Conservation (phyloP, 2,797 vertebrate species). For the Morelia viridis region DNA sequence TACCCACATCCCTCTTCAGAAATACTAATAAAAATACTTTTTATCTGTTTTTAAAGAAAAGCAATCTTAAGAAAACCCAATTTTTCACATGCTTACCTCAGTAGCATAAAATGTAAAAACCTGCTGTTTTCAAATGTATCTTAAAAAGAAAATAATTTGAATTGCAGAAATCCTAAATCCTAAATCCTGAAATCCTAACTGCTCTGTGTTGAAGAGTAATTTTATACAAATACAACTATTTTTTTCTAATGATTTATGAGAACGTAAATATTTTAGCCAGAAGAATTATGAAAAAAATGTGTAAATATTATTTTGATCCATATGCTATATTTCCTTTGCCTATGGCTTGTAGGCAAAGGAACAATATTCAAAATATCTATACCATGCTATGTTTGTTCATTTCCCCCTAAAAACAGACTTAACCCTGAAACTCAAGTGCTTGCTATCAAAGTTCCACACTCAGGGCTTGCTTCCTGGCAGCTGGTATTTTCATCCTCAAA, state of each 20-base stretch:
- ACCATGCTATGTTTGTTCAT: background rate
- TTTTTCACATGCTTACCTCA: background rate
- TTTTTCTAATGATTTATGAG: background rate
- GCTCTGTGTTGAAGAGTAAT: background rate
- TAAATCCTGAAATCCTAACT: background rate
- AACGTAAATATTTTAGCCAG: background rate
- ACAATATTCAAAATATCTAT: background rate
- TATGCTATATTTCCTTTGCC: background rate
- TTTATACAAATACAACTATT: background rate
- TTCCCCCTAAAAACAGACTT: conserved; percentile 23
- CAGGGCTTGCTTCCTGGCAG: conserved; percentile 11
- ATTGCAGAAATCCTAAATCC: background rate
- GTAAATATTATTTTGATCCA: background rate
- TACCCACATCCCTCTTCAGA: background rate
- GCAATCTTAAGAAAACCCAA: background rate
- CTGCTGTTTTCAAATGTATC: background rate
- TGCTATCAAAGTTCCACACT: conserved; percentile 6
- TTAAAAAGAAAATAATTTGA: background rate
- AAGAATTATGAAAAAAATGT: background rate
- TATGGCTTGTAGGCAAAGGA: background rate
- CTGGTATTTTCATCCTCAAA: background rate
- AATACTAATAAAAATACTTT: background rate
- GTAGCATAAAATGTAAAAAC: background rate
- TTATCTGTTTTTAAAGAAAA: background rate
- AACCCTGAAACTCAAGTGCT: conserved; percentile 2